Percentiles rank a stretch among this genome's conserved stretches.
Conservation (phyloP, 2,888 invertebrate species). For the Patella ulyssiponensis region DNA sequence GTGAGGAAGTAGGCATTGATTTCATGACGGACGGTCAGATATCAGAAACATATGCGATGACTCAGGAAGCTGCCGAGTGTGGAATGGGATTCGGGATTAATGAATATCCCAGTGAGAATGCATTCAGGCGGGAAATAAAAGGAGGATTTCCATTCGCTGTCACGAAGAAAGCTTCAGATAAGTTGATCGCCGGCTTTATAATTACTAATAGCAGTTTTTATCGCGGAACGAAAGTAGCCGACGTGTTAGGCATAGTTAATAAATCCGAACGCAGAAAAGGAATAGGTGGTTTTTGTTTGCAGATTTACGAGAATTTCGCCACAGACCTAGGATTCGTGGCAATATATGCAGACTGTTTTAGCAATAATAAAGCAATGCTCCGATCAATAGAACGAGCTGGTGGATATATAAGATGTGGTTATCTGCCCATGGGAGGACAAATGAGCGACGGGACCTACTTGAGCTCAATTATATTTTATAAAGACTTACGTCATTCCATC, state of each 20-base stretch:
- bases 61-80: constrained; percentile 36
- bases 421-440: constrained; percentile 50
- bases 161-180: constrained; percentile 31
- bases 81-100: constrained; percentile 47
- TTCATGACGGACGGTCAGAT: constrained; percentile 43
- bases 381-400: constrained; percentile 42
- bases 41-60: constrained; percentile 41
- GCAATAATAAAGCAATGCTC: constrained; percentile 48
- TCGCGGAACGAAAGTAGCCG: constrained; percentile 41
- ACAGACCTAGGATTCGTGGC: constrained; percentile 44
- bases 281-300: constrained; percentile 45
- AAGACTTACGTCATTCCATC: constrained; percentile 25
- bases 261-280: constrained; percentile 39
- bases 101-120: constrained; percentile 43
- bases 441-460: constrained; percentile 42
- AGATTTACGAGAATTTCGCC: constrained; percentile 43
- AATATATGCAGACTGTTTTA: constrained; percentile 53
- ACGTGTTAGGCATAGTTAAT: constrained; percentile 38
- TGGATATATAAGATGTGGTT: constrained; percentile 47
- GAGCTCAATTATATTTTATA: constrained; percentile 45
- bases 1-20: constrained; percentile 38
- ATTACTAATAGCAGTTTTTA: constrained; percentile 45
- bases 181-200: constrained; percentile 44
- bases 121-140: constrained; percentile 44
- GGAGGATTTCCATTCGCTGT: constrained; percentile 37